These are phyloP conservation scores for Thaleichthys pacificus DNA, from an alignment of 2,797 vertebrate genomes.

Conservation along the genomic window DNA sequence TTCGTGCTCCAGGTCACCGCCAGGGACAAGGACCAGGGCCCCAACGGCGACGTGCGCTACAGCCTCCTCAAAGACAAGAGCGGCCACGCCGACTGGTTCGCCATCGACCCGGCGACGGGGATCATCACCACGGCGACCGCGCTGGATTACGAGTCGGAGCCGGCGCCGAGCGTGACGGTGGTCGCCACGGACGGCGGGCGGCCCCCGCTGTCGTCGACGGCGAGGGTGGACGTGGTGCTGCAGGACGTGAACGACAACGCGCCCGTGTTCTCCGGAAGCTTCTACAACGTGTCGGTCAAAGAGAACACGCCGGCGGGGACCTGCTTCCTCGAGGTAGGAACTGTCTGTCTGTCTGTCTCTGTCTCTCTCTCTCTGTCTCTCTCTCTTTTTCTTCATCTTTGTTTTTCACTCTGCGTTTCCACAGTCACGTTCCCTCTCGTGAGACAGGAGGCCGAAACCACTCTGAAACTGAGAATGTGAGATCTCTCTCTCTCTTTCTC, in stretches of 20 bases:
- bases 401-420: too few species aligned
- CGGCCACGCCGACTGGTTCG: slow-evolving; percentile 87
- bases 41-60: slow-evolving; percentile 89
- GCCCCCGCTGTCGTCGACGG: slow-evolving; percentile 86
- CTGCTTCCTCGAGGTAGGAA: slow-evolving; percentile 93
- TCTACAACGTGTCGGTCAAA: slow-evolving; percentile 91
- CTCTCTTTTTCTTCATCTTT: too few species aligned
- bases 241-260: slow-evolving; percentile 95
- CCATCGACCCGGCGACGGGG: slow-evolving; percentile 88
- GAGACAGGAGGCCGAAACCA: too few species aligned
- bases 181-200: slow-evolving; percentile 86
- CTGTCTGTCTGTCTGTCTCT: background rate
- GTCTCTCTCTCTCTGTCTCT: background rate
- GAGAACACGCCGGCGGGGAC: slow-evolving; percentile 88
- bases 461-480: too few species aligned
- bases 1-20: slow-evolving; percentile 95
- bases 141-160: slow-evolving; percentile 91
- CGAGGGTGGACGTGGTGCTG: slow-evolving; percentile 85
- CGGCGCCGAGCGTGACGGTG: slow-evolving; percentile 86
- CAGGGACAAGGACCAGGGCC: slow-evolving; percentile 92
- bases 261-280: slow-evolving; percentile 85
- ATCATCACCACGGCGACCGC: slow-evolving; percentile 89
- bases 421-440: too few species aligned
- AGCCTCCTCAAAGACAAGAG: slow-evolving; percentile 80
- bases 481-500: background rate